A percentile compares a stretch with the other conserved stretches of the same genome.
Evolutionary conservation across 2,797 vertebrate genomes (phyloP).

Genomic region (Cynopterus sphinx): DNA sequence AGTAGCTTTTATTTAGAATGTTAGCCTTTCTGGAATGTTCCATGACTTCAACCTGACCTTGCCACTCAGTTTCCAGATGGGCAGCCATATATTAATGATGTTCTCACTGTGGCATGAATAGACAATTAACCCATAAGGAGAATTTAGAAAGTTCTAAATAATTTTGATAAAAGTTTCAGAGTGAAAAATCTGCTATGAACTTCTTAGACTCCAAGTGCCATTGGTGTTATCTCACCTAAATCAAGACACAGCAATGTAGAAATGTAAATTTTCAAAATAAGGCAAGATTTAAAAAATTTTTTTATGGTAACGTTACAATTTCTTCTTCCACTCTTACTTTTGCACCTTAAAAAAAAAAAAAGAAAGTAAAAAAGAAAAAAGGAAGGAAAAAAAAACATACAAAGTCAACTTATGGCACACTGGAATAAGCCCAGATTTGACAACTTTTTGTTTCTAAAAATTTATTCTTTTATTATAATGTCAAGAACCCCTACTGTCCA

Average conservation of each 20-base stretch:
- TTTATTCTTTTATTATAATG: neutral
- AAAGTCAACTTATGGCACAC: neutral
- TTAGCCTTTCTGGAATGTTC: neutral
- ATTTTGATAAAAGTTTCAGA: neutral
- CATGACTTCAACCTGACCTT: neutral
- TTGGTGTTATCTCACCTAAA: neutral
- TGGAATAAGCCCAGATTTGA: neutral
- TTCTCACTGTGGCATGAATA: neutral
- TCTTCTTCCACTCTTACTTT: neutral
- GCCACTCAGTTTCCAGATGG: conserved; percentile 7
- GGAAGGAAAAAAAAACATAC: neutral
- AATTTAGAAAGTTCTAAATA: neutral
- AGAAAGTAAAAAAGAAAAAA: too few relatives aligned
- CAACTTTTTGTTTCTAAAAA: neutral
- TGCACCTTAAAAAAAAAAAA: neutral
- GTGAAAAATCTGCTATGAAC: neutral
- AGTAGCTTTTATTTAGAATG: conserved; percentile 22
- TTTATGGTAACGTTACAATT: neutral
- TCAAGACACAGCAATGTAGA: neutral
- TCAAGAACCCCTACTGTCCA: neutral
- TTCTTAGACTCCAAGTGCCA: neutral
- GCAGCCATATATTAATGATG: neutral
- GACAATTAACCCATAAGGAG: neutral
- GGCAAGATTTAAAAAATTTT: neutral
- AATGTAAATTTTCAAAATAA: neutral